Conservation (phyloP, 2,888 invertebrate genomes). For the Parnassius glacialis region DNA sequence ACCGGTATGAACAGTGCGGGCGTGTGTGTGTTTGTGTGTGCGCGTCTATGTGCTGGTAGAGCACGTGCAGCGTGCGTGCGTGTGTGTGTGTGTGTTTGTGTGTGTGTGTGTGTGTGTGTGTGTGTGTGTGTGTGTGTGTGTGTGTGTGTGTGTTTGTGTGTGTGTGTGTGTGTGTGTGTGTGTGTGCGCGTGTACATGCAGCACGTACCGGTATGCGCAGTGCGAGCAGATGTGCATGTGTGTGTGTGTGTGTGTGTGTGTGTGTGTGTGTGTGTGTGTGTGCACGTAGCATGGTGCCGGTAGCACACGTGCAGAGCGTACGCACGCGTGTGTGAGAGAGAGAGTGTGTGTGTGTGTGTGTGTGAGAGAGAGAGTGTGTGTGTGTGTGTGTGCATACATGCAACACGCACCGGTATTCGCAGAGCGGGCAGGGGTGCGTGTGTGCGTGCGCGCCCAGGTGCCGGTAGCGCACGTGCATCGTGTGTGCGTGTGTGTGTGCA, state of each 20-base stretch:
- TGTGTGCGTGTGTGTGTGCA: no score
- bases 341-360: no score
- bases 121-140: no score
- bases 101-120: not conserved
- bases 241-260: not conserved
- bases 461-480: no score
- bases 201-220: constrained; percentile 37
- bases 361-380: no score
- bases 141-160: not conserved
- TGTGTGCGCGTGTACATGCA: not conserved
- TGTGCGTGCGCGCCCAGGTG: no score
- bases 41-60: constrained; percentile 36
- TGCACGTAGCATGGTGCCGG: constrained; percentile 66
- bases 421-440: no score
- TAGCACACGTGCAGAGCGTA: constrained; percentile 83
- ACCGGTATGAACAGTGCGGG: constrained; percentile 58
- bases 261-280: constrained; percentile 83
- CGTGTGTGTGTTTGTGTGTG: constrained; percentile 47
- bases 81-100: not conserved
- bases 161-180: no score
- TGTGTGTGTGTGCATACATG: not conserved
- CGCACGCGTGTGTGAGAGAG: constrained; percentile 34
- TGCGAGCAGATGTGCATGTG: constrained; percentile 67
- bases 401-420: no score
- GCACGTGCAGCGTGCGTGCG: constrained; percentile 84